Percentiles rank a stretch among this genome's conserved stretches.
Evolutionary conservation across 2,888 invertebrate genomes (phyloP).

Genomic region (Bombylius discolor): DNA sequence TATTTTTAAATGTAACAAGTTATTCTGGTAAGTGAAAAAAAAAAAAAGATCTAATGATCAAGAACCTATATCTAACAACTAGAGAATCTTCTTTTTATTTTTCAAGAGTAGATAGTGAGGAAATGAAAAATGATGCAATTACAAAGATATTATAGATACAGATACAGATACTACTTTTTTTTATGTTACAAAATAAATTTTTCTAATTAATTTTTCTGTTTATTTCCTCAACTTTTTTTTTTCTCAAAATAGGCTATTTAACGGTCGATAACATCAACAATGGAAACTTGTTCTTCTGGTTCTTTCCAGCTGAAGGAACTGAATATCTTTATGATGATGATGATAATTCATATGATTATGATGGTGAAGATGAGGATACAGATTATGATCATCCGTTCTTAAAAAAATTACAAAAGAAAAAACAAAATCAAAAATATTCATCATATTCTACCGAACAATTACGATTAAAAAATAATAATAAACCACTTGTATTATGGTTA

Average conservation of each 20-base stretch:
- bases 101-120: too few species aligned
- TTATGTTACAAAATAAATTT: too few species aligned
- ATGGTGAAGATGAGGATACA: conserved; percentile 35
- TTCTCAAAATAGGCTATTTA: conserved; percentile 30
- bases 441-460: not conserved
- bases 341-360: conserved; percentile 39
- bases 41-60: too few species aligned
- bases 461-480: conserved; percentile 15
- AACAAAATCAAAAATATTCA: not conserved
- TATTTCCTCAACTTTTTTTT: too few species aligned
- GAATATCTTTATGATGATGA: conserved; percentile 36
- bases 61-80: too few species aligned
- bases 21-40: conserved; percentile 33
- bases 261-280: conserved; percentile 60
- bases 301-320: conserved; percentile 46
- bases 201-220: too few species aligned
- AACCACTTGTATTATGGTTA: conserved; percentile 46
- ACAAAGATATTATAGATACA: too few species aligned
- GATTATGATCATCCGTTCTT: conserved; percentile 24
- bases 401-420: conserved; percentile 56
- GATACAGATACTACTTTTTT: too few species aligned
- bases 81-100: too few species aligned
- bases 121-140: too few species aligned
- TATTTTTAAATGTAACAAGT: conserved; percentile 34
- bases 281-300: conserved; percentile 78